Evolutionary conservation across 1,140 invertebrate genomes (phyloP).

Genomic region (Anthonomus grandis): DNA sequence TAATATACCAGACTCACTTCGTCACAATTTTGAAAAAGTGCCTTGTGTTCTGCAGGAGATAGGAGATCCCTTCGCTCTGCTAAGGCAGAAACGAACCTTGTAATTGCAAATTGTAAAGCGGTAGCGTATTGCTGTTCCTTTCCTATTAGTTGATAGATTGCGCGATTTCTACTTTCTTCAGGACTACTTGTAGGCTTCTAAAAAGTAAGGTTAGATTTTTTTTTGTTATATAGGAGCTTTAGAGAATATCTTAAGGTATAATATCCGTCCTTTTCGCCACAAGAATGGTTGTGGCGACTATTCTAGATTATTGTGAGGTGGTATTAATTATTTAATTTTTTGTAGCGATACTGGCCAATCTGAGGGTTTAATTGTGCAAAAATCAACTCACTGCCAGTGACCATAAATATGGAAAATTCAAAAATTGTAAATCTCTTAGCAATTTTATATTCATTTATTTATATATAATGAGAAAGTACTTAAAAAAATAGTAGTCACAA

Average conservation of each 20-base stretch:
- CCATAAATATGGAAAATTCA: too few relatives aligned
- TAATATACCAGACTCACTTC: conserved; percentile 53
- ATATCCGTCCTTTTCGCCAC: too few relatives aligned
- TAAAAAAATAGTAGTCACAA: too few relatives aligned
- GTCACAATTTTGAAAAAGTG: conserved; percentile 79
- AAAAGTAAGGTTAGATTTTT: neutral
- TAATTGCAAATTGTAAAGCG: conserved; percentile 69
- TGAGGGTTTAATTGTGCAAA: too few relatives aligned
- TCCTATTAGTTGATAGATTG: conserved; percentile 57
- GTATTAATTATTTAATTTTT: too few relatives aligned
- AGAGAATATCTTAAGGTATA: neutral
- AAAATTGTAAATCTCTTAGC: too few relatives aligned
- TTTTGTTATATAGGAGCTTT: neutral
- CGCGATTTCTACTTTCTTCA: conserved; percentile 53
- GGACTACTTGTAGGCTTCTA: conserved; percentile 45
- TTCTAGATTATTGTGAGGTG: too few relatives aligned
- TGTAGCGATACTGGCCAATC: too few relatives aligned
- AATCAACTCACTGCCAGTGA: too few relatives aligned
- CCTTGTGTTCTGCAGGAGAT: conserved; percentile 67
- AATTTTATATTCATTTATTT: too few relatives aligned
- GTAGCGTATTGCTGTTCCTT: conserved; percentile 73
- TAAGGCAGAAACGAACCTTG: conserved; percentile 68
- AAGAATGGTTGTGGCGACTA: too few relatives aligned
- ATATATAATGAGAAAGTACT: too few relatives aligned
- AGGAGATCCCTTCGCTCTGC: conserved; percentile 70